Percentiles rank a stretch among this genome's conserved stretches.
Conservation (phyloP, 2,797 vertebrate genomes). For the Caiman crocodilus region DNA sequence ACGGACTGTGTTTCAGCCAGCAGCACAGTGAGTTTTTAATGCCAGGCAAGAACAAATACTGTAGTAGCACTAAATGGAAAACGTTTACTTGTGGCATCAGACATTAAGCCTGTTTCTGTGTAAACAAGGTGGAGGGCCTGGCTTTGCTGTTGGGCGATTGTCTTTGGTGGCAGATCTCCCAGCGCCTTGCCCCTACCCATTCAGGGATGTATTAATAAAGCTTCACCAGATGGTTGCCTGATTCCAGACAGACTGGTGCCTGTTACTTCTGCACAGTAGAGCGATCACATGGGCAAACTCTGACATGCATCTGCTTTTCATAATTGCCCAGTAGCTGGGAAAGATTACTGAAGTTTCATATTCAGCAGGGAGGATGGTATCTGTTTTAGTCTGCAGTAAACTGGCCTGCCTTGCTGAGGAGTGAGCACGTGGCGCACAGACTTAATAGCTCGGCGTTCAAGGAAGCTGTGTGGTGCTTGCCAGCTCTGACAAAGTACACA, state of each 20-base stretch:
- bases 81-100: background rate
- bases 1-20: background rate
- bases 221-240: background rate
- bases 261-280: no score
- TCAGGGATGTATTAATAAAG: background rate
- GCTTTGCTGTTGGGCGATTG: background rate
- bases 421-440: background rate
- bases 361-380: background rate
- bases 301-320: background rate
- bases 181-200: background rate
- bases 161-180: background rate
- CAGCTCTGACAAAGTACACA: no score
- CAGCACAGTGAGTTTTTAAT: background rate
- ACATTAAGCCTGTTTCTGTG: background rate
- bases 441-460: background rate
- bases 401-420: background rate
- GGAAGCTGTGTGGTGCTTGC: background rate
- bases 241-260: background rate
- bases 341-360: fast-evolving
- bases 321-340: background rate
- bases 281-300: background rate
- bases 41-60: background rate
- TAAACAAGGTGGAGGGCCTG: background rate
- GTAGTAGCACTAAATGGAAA: background rate
- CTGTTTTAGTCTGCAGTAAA: fast-evolving